These are phyloP conservation scores for Meriones psammophilus DNA, from an alignment of 2,797 vertebrate species.

Conservation along the genomic window DNA sequence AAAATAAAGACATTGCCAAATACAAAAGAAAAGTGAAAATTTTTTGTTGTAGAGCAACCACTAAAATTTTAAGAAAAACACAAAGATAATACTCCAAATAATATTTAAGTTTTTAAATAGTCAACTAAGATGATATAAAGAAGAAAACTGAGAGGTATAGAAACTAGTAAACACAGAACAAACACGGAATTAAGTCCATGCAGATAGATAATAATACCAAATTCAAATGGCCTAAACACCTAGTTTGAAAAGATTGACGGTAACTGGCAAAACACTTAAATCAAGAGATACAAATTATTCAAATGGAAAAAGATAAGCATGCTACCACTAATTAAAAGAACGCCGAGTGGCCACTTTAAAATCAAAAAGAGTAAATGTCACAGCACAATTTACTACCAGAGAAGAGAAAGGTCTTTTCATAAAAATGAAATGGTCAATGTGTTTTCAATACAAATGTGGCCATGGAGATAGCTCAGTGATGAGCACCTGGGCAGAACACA, in stretches of 20 bases:
- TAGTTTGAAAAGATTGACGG: neutral
- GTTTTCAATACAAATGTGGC: neutral
- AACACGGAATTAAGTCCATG: neutral
- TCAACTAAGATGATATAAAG: neutral
- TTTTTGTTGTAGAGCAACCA: neutral
- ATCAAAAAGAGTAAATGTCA: slow-evolving; percentile 53
- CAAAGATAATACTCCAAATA: neutral
- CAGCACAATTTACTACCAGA: neutral
- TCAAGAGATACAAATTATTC: neutral
- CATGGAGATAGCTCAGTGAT: neutral
- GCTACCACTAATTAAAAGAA: slow-evolving; percentile 26
- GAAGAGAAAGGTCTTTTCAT: neutral
- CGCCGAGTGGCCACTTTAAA: neutral
- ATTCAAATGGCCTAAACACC: slow-evolving; percentile 9
- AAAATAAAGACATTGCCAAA: slow-evolving; percentile 33
- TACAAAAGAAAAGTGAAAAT: slow-evolving; percentile 7
- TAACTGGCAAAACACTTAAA: neutral
- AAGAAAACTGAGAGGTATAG: slow-evolving; percentile 26
- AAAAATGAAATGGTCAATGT: slow-evolving; percentile 27
- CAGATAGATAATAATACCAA: neutral
- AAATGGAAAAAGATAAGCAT: neutral
- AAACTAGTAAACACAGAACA: neutral
- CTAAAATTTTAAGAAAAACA: slow-evolving; percentile 53
- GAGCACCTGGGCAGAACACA: neutral
- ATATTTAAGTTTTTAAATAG: neutral